Base-by-base conservation (phyloP, 23 tunicate species). In the Oikopleura albicans region DNA sequence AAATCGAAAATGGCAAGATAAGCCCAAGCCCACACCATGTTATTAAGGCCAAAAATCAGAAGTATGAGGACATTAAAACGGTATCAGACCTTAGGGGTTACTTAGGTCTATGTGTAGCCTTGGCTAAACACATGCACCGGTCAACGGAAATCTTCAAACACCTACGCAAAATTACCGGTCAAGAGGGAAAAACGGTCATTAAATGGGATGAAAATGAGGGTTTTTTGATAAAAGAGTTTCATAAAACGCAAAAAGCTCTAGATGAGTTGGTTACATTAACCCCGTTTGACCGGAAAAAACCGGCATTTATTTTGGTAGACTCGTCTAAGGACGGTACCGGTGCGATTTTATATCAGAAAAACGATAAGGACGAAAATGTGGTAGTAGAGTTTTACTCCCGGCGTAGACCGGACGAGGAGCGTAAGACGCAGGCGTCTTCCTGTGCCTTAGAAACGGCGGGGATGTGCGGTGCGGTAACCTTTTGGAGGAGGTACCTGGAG, bases 301-400 rank as follows among this genome's bases (percentile, higher is more conserved):
- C 28, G 79, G 34, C 27, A 31, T 71, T 22, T 37, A 71, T 71
- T 29, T 16, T 71, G 4, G 37, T 71, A 2, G 79, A 71, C 37
- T 22, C 34, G 37, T 71, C 79, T 22, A 37, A 34, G 31, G 31
- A 71, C 28, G 79, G 79, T 12, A 16, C 79, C 2, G 79, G 37
- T 2, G 79, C 79, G 31, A 71, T 71, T 2, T 29, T 71, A 29
- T 27, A 2, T 16, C 36, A 71, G 35, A 71, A 71, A 29, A 37
- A 71, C 4, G 63, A 49, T 8, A 8, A 8, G 63, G 63, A 22
- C 12, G 22, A 49, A 8, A 16, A 71, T 29, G 2, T 2, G 4
- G 37, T 71, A 71, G 79, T 71, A 2, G 79, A 71, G 31, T 71
- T 71, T 31, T 71, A 71, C 37, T 71, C 79, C 34, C 27, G 79